Base-by-base conservation (phyloP, 1,140 invertebrate genomes). In the Diorhabda carinulata region DNA sequence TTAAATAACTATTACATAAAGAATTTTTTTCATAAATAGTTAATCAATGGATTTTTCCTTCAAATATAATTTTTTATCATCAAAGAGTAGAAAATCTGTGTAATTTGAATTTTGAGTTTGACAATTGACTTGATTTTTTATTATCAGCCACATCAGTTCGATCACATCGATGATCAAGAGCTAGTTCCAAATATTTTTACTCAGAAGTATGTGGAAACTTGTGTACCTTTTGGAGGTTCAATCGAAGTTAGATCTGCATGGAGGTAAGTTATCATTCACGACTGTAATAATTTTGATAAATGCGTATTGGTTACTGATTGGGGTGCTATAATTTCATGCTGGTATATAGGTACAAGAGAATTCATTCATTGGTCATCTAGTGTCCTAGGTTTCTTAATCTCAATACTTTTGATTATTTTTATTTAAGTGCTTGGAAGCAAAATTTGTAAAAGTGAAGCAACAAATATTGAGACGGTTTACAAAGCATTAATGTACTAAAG, bases 221-320 rank as follows among this genome's bases (percentile, higher is more conserved):
- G 89, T 0, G 83, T 87, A 0, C 75, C 81, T 62, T 91, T 93
- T 70, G 89, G 91, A 2, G 80, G 82, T 2, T 82, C 88, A 69
- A 88, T 90, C n/a, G 93, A 94, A 84, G 89, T 93, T 3, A 84
- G 94, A 61, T 77, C 86, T 4, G 86, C 80, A 3, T 84, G 82
- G 72, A 83, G 82, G 83, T 84, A 80, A 65, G 57, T 3, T 8
- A 8, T 52, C n/a, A 52, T 52, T 52, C 8, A 52, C 8, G 5
- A 52, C 45, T 52, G 8, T 6, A 0, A 47, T 47, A 6, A 52
- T 9, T 52, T 52, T 52, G 45, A 52, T 6, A 2, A 6, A 52
- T 2, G 45, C 0, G 45, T 6, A 6, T 6, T 52, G 8, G 45
- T 52, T 1, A 52, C 5, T 6, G 5, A 6, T 52, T 52, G 6